Base-by-base conservation (phyloP, 1,140 invertebrate species). In the Drosophila hydei region DNA sequence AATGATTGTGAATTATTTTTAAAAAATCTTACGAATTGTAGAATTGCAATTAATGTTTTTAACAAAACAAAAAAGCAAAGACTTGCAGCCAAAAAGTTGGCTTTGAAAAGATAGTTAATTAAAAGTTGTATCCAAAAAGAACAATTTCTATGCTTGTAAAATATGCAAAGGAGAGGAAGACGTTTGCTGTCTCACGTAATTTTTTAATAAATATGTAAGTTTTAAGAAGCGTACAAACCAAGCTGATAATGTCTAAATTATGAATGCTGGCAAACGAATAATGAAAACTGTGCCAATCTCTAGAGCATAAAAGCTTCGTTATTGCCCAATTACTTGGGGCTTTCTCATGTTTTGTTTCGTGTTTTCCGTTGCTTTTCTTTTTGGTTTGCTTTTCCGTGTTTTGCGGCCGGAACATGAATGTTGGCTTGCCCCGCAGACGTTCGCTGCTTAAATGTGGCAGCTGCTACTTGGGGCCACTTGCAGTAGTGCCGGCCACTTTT, bases 401-500 rank as follows among this genome's bases (percentile, higher is more conserved):
- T 60, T 67, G 54, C 40, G 69, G 38, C 54, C 30, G 27, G 54
- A 58, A 45, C 40, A 38, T 45, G 40, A 51, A 51, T 47, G 50
- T 33, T 19, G 9, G 36, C 23, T 21, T 25, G 30, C 19, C 12
- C 9, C 27, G 16, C 25, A 9, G 3, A 14, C 25, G 55, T 25
- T 12, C 25, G 23, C 68, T 54, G 43, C 54, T 78, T 48, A 75
- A 78, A 71, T 88, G 83, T 83, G 78, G 72, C 75, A 88, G 84
- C 78, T 88, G 83, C 83, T 88, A 83, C 83, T 83, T 83, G 77
- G 61, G 52, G 83, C 81, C 77, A 85, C 80, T 84, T 84, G 76
- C 79, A 79, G 68, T 69, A 61, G 18, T 45, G 50, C 18, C 61
- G 48, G 73, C 23, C 52, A 45, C 51, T 50, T 51, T 42, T 16